A percentile compares a stretch with the other conserved stretches of the same genome.
phyloP scores from a whole-genome alignment of 2,113 vertebrate species.

The Calidris pygmaea region DNA sequence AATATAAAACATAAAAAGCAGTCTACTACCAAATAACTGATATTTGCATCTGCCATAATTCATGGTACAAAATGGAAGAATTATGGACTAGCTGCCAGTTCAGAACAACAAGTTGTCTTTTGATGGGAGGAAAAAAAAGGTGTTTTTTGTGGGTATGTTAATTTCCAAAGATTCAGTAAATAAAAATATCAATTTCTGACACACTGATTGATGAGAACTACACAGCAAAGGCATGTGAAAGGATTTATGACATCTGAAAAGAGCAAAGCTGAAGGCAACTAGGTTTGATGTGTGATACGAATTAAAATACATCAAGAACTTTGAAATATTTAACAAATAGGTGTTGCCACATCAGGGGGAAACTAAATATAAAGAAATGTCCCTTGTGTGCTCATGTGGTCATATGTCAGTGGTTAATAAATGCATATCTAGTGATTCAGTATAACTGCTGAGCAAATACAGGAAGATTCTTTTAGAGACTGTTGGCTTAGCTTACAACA shows the following conservation, averaged over 20 bases:
- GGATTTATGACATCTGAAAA: not conserved
- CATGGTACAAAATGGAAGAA: not conserved
- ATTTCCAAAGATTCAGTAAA: constrained; percentile 33
- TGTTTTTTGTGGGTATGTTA: not conserved
- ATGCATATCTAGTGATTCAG: not conserved
- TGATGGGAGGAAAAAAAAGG: not conserved
- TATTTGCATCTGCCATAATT: constrained; percentile 4
- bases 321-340: not conserved
- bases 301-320: not conserved
- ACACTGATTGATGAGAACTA: not conserved
- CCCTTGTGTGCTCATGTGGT: not conserved
- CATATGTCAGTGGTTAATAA: not conserved
- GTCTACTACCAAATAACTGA: not conserved
- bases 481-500: not conserved
- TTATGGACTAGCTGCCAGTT: not conserved
- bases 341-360: not conserved
- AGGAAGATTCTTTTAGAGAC: not conserved
- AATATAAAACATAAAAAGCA: constrained; percentile 36
- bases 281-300: not conserved
- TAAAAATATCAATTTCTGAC: not conserved
- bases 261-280: not conserved
- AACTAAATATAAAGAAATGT: not conserved
- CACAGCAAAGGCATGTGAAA: not conserved
- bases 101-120: constrained; percentile 19
- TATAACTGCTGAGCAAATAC: not conserved